Evolutionary conservation across 2,113 vertebrate species (phyloP).

Genomic region (Pipra filicauda): DNA sequence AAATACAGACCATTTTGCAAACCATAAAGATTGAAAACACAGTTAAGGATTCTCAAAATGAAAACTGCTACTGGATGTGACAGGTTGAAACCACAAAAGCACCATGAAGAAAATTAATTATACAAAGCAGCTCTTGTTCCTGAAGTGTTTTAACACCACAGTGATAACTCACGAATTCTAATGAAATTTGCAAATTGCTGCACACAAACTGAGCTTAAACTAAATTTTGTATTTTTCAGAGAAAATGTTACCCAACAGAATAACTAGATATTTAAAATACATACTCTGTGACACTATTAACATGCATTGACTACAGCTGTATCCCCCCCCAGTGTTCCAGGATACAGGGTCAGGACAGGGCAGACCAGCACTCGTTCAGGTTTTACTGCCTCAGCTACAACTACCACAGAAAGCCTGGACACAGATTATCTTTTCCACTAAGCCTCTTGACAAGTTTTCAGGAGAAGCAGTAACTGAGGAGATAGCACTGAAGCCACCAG

Average conservation of each 20-base stretch:
- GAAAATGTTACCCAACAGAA: not conserved
- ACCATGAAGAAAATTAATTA: constrained; percentile 59
- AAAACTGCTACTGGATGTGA: constrained; percentile 63
- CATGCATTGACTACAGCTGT: not conserved
- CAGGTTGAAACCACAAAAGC: constrained; percentile 62
- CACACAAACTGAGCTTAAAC: constrained; percentile 12
- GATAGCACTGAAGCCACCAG: not conserved
- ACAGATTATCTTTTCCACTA: not conserved
- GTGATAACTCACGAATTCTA: constrained; percentile 11
- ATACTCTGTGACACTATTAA: not conserved
- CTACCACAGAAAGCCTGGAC: not conserved
- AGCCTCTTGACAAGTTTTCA: not conserved
- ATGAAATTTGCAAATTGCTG: constrained; percentile 42
- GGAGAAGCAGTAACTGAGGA: not conserved
- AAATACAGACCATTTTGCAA: constrained; percentile 62
- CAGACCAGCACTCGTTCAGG: not conserved
- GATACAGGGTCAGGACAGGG: fast-evolving
- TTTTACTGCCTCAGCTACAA: not conserved
- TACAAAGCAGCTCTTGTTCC: constrained; percentile 53
- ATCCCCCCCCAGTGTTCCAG: fast-evolving
- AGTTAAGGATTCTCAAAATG: constrained; percentile 68
- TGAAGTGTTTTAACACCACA: constrained; percentile 36
- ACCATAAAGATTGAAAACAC: constrained; percentile 48
- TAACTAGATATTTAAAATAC: not conserved
- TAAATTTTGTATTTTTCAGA: constrained; percentile 1